A percentile compares a stretch with the other conserved stretches of the same genome.
These are phyloP conservation scores for Nymphalis c-album DNA, from an alignment of 2,888 invertebrate species.

Conservation along the genomic window DNA sequence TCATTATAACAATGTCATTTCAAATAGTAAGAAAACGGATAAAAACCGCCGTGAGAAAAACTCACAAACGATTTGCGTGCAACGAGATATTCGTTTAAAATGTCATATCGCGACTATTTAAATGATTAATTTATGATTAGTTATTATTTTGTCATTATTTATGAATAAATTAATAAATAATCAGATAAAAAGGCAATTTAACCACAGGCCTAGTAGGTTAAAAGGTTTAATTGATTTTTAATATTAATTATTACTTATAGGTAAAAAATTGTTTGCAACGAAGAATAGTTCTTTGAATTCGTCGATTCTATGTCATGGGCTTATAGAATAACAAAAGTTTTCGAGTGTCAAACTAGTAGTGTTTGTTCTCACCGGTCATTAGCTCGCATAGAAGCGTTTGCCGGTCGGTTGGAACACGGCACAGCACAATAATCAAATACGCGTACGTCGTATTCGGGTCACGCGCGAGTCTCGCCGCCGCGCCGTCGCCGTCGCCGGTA, in stretches of 20 bases:
- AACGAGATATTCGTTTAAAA: slow-evolving; percentile 19
- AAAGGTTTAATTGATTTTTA: not conserved
- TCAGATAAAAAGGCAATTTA: not conserved
- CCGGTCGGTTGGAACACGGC: not conserved
- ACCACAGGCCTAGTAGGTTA: slow-evolving; percentile 8
- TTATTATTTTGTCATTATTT: slow-evolving; percentile 10
- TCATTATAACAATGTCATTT: slow-evolving; percentile 34
- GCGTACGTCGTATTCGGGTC: slow-evolving; percentile 30
- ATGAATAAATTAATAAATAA: not conserved
- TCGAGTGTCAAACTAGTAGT: slow-evolving; percentile 11
- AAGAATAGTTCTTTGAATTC: too few species aligned
- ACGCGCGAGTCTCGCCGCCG: slow-evolving; percentile 38
- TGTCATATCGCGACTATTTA: slow-evolving; percentile 20
- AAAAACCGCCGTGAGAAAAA: slow-evolving; percentile 34
- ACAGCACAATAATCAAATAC: slow-evolving; percentile 21
- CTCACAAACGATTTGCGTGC: slow-evolving; percentile 23
- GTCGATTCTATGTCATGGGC: too few species aligned
- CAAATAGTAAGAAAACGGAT: slow-evolving; percentile 14
- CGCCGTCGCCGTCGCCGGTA: slow-evolving; percentile 30
- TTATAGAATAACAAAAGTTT: slow-evolving; percentile 7
- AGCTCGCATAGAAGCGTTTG: slow-evolving; percentile 15
- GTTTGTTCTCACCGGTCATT: slow-evolving; percentile 28
- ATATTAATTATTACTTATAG: not conserved
- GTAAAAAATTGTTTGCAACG: not conserved
- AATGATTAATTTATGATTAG: not conserved